Conservation (phyloP, 2,888 invertebrate species). For the Thumatha senex region DNA sequence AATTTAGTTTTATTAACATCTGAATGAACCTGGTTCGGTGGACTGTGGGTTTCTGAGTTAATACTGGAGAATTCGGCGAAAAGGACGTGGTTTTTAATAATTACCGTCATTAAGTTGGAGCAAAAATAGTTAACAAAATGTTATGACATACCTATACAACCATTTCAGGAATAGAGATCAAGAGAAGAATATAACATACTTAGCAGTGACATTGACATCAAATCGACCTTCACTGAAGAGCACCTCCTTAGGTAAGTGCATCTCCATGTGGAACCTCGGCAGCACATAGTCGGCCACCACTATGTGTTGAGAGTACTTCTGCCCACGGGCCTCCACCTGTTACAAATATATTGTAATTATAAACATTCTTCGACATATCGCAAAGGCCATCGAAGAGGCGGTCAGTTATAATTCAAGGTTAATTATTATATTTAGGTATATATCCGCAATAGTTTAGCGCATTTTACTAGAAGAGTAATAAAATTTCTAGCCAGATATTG, state of each 20-base stretch:
- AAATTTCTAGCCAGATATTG: too few relatives aligned
- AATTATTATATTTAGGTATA: too few relatives aligned
- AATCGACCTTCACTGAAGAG: conserved; percentile 92
- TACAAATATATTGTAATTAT: conserved; percentile 22
- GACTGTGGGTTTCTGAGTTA: too few relatives aligned
- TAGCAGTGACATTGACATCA: conserved; percentile 90
- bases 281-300: conserved; percentile 95
- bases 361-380: conserved; percentile 28
- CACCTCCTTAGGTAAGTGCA: conserved; percentile 91
- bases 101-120: too few relatives aligned
- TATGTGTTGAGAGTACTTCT: conserved; percentile 87
- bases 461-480: neutral
- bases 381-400: conserved; percentile 40
- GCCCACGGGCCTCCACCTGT: conserved; percentile 76
- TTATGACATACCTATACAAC: too few relatives aligned
- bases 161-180: too few relatives aligned
- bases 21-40: too few relatives aligned
- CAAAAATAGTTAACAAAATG: too few relatives aligned
- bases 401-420: conserved; percentile 27
- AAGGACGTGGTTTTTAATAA: too few relatives aligned
- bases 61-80: too few relatives aligned
- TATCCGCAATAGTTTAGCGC: neutral
- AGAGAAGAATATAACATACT: conserved; percentile 78
- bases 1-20: too few relatives aligned
- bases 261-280: conserved; percentile 95